phyloP scores from a whole-genome alignment of 2,113 vertebrate genomes.

The Electrona antarctica region DNA sequence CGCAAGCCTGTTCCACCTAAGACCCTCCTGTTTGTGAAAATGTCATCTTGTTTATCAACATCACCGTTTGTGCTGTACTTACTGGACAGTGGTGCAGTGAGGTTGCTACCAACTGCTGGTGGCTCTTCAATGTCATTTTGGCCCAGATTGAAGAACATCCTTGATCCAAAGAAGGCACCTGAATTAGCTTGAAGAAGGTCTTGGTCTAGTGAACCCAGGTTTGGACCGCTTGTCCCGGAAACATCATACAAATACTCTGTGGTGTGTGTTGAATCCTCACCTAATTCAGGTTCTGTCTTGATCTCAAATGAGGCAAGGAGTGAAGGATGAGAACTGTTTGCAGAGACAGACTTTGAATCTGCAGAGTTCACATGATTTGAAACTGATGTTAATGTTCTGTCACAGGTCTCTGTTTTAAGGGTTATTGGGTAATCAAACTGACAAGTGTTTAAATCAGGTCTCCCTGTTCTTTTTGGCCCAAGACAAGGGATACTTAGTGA shows the following conservation, averaged over 20 bases:
- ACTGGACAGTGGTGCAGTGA: background rate
- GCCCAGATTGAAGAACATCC: conserved; percentile 1
- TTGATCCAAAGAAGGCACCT: background rate
- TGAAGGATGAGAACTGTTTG: background rate
- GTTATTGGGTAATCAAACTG: background rate
- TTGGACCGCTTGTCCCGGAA: background rate
- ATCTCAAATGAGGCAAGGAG: conserved; percentile 9
- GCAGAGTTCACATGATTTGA: background rate
- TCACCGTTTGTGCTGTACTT: background rate
- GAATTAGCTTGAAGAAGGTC: background rate
- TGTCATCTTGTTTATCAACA: conserved; percentile 8
- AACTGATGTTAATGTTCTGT: background rate
- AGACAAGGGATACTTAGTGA: conserved; percentile 9
- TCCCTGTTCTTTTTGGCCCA: background rate
- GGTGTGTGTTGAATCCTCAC: background rate
- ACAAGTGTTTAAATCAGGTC: background rate
- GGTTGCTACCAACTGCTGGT: background rate
- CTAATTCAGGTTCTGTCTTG: conserved; percentile 27
- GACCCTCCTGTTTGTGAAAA: conserved; percentile 28
- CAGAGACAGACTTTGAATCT: background rate
- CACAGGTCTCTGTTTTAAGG: conserved; percentile 9
- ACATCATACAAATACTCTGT: conserved; percentile 10
- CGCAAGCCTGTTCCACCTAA: conserved; percentile 45
- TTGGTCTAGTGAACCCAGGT: background rate
- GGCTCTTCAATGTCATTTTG: conserved; percentile 1